phyloP scores from a whole-genome alignment of 2,888 invertebrate species.

The Pantelozetes paolii region DNA sequence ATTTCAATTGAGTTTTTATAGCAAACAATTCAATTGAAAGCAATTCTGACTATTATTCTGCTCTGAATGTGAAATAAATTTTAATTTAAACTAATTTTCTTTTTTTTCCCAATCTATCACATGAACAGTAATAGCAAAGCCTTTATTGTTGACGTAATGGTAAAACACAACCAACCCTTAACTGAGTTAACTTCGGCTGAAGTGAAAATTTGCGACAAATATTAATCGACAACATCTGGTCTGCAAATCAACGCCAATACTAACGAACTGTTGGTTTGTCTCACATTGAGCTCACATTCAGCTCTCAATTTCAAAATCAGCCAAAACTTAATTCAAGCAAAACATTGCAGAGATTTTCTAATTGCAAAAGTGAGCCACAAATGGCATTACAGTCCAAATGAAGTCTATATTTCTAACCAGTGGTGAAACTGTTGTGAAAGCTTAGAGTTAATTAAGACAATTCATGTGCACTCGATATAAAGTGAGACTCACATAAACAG shows the following conservation, averaged over 20 bases:
- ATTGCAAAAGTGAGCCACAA: background rate
- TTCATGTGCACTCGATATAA: background rate
- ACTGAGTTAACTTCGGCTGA: background rate
- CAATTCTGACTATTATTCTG: no score
- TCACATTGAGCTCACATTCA: no score
- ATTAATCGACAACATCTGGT: constrained; percentile 25
- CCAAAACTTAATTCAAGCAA: background rate
- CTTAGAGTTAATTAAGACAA: constrained; percentile 8
- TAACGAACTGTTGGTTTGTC: no score
- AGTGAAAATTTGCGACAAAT: constrained; percentile 16
- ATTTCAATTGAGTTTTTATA: no score
- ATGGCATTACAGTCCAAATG: background rate
- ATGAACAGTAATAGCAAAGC: no score
- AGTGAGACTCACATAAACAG: no score
- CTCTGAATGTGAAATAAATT: no score
- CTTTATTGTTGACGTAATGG: background rate
- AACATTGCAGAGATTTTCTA: background rate
- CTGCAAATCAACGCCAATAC: constrained; percentile 14
- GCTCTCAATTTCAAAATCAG: background rate
- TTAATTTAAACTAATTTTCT: no score
- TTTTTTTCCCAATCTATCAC: no score
- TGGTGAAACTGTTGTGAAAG: background rate
- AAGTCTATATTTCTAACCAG: background rate
- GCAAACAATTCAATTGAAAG: no score
- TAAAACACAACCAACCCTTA: background rate